Evolutionary conservation across 2,113 vertebrate genomes (phyloP).

Genomic region (Pleuronectes platessa): DNA sequence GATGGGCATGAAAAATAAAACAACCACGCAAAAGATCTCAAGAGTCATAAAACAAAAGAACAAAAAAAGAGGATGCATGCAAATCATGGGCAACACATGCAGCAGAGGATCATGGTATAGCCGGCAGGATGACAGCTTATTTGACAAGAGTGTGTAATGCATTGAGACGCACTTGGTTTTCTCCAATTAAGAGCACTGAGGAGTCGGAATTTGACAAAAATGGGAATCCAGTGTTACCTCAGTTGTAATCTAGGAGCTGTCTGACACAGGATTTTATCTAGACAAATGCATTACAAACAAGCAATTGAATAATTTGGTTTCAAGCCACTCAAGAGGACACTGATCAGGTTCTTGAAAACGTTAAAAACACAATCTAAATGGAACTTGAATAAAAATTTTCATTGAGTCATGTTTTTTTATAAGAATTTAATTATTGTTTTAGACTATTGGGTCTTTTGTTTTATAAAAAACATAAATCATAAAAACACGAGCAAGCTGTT

Average conservation of each 20-base stretch:
- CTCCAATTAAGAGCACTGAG: slow-evolving; percentile 27
- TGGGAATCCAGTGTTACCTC: slow-evolving; percentile 30
- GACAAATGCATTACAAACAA: slow-evolving; percentile 37
- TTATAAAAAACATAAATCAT: no score
- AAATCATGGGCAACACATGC: slow-evolving; percentile 94
- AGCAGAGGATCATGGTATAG: slow-evolving; percentile 95
- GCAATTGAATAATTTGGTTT: slow-evolving; percentile 43
- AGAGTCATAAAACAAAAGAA: slow-evolving; percentile 82
- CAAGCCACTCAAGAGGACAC: slow-evolving; percentile 56
- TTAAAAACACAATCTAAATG: no score
- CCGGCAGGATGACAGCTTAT: slow-evolving; percentile 85
- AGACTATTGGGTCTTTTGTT: no score
- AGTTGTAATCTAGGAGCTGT: slow-evolving; percentile 86
- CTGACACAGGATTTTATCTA: slow-evolving; percentile 88
- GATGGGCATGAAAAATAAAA: slow-evolving; percentile 92
- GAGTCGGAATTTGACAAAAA: slow-evolving; percentile 20
- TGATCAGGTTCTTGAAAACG: no score
- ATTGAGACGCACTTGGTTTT: slow-evolving; percentile 37
- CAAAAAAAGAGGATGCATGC: slow-evolving; percentile 79
- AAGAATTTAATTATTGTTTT: no score
- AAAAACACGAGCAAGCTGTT: not conserved
- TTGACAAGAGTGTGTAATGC: slow-evolving; percentile 46
- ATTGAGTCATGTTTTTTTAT: no score
- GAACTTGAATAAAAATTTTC: no score
- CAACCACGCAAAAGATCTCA: slow-evolving; percentile 85